These are phyloP conservation scores for Nasonia giraulti DNA, from an alignment of 1,140 invertebrate species.

Conservation along the genomic window DNA sequence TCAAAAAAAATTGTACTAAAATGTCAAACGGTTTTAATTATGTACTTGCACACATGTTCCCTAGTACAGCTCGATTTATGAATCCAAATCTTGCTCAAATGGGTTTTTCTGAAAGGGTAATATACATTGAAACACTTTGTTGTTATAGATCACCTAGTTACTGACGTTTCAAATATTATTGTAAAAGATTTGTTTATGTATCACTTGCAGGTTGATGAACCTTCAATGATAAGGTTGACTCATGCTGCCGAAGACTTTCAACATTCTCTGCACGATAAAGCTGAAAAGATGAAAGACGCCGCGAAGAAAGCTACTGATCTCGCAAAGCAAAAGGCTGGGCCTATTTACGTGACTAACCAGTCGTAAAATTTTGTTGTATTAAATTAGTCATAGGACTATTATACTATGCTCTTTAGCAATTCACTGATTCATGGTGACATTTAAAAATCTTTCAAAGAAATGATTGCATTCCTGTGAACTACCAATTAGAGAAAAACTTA, in stretches of 20 bases:
- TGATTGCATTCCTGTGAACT: slow-evolving; percentile 60
- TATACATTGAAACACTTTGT: background rate
- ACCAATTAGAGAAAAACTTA: slow-evolving; percentile 42
- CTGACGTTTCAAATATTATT: background rate
- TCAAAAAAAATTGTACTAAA: slow-evolving; percentile 88
- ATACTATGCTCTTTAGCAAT: slow-evolving; percentile 9
- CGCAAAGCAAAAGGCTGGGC: slow-evolving; percentile 81
- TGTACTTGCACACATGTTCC: slow-evolving; percentile 84
- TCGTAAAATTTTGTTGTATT: slow-evolving; percentile 64
- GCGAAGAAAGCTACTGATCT: slow-evolving; percentile 85
- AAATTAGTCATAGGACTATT: slow-evolving; percentile 4
- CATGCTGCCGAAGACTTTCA: slow-evolving; percentile 69
- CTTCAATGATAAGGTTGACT: slow-evolving; percentile 61
- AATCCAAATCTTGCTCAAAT: slow-evolving; percentile 66
- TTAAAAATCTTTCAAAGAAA: slow-evolving; percentile 26
- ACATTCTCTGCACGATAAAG: slow-evolving; percentile 73
- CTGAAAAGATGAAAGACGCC: slow-evolving; percentile 82
- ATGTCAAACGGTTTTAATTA: slow-evolving; percentile 89
- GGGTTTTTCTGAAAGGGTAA: slow-evolving; percentile 58
- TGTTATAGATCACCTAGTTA: background rate
- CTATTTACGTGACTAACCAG: slow-evolving; percentile 77
- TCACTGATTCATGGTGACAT: background rate
- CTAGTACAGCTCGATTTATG: slow-evolving; percentile 70
- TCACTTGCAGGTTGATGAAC: slow-evolving; percentile 56
- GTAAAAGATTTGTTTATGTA: background rate